Evolutionary conservation across 2,888 invertebrate species (phyloP).

Genomic region (Lepidocyrtoides sp.): DNA sequence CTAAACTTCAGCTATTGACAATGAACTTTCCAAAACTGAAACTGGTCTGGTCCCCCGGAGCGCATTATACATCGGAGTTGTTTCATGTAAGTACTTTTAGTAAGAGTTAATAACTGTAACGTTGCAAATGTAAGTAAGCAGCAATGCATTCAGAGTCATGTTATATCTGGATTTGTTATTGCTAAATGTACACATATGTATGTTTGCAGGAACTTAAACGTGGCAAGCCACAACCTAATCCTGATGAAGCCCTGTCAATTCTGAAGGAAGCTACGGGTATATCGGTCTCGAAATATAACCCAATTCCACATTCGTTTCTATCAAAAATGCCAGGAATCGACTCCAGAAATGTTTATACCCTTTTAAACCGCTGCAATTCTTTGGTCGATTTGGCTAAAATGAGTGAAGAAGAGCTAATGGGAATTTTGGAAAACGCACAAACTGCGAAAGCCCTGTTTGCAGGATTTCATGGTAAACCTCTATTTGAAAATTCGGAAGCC

Average conservation of each 20-base stretch:
- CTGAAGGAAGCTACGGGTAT: slow-evolving; percentile 88
- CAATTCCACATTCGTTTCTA: slow-evolving; percentile 93
- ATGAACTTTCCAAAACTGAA: slow-evolving; percentile 97
- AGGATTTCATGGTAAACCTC: slow-evolving; percentile 82
- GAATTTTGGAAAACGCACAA: slow-evolving; percentile 91
- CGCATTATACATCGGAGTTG: slow-evolving; percentile 97
- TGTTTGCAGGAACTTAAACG: slow-evolving; percentile 88
- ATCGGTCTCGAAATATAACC: slow-evolving; percentile 90
- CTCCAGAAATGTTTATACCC: slow-evolving; percentile 92
- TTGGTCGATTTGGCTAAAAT: slow-evolving; percentile 88
- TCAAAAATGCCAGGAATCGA: slow-evolving; percentile 95
- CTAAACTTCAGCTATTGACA: slow-evolving; percentile 96
- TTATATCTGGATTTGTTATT: background rate
- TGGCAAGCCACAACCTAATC: slow-evolving; percentile 93
- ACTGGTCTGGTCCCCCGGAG: slow-evolving; percentile 98
- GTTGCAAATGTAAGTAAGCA: too few species aligned
- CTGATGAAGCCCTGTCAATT: slow-evolving; percentile 91
- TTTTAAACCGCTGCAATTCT: slow-evolving; percentile 92
- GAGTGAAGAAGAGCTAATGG: slow-evolving; percentile 87
- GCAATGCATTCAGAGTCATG: too few species aligned
- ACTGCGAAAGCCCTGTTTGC: slow-evolving; percentile 91
- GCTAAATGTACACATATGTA: background rate
- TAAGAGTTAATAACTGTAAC: too few species aligned
- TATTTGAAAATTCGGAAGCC: slow-evolving; percentile 20
- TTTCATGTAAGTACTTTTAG: slow-evolving; percentile 91